Evolutionary conservation across 2,888 invertebrate species (phyloP).

Genomic region (Cataglyphis altisquamis): DNA sequence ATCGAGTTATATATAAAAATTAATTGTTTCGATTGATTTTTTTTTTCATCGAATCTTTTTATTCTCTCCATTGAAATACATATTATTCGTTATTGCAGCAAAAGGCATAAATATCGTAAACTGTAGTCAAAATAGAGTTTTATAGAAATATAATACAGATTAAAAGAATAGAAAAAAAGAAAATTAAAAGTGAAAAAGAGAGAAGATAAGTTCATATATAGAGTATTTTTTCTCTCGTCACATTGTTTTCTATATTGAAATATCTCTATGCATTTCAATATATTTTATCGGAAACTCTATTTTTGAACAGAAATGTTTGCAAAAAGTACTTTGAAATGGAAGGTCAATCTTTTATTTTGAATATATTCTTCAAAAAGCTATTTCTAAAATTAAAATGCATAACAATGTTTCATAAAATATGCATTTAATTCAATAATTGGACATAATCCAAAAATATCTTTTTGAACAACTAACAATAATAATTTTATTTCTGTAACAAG

Average conservation of each 20-base stretch:
- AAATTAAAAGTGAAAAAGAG: too few species aligned
- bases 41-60: background rate
- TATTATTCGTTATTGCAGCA: background rate
- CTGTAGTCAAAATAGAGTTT: background rate
- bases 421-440: background rate
- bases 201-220: background rate
- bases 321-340: background rate
- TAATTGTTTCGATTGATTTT: background rate
- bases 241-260: background rate
- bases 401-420: background rate
- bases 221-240: background rate
- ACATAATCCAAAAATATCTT: background rate
- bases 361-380: background rate
- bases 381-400: background rate
- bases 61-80: background rate
- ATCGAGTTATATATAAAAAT: background rate
- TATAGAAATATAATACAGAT: background rate
- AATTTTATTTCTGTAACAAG: background rate
- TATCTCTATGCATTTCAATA: background rate
- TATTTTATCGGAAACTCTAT: background rate
- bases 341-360: background rate
- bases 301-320: background rate
- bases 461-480: background rate
- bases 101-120: background rate
- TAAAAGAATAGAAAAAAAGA: too few species aligned